Percentiles rank a stretch among this genome's conserved stretches.
These are phyloP conservation scores for Bergia puertoricense DNA, from an alignment of 92 coral and sea anemone species.

Conservation along the genomic window DNA sequence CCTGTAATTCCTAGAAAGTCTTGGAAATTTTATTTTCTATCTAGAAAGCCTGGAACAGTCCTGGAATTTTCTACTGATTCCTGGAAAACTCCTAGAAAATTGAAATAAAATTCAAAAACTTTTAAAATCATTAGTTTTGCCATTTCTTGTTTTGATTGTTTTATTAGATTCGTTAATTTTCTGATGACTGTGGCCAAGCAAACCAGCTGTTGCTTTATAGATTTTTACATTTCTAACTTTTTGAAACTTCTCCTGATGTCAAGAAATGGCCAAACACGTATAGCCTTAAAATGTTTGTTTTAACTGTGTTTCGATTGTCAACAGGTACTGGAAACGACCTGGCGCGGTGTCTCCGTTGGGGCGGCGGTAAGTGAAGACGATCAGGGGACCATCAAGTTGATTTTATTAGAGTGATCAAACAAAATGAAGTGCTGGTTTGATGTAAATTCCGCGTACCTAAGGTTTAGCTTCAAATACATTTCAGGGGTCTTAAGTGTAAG, in stretches of 20 bases:
- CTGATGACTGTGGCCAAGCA: too few relatives aligned
- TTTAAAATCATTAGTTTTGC: too few relatives aligned
- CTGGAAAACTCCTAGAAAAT: too few relatives aligned
- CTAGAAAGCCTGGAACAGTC: too few relatives aligned
- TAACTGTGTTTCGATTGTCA: conserved; percentile 18
- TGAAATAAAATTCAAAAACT: too few relatives aligned
- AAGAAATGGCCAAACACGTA: not conserved
- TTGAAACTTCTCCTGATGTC: not conserved
- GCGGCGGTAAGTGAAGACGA: conserved; percentile 84
- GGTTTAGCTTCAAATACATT: not conserved
- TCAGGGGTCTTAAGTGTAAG: not conserved
- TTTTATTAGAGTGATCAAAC: not conserved
- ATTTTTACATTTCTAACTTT: not conserved
- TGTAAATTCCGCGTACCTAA: not conserved
- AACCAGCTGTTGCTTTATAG: not conserved
- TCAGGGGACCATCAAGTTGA: not conserved
- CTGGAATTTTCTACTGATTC: too few relatives aligned
- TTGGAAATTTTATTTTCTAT: too few relatives aligned
- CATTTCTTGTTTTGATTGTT: too few relatives aligned
- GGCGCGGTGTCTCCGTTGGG: conserved; percentile 94
- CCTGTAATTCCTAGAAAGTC: too few relatives aligned
- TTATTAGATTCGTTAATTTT: too few relatives aligned
- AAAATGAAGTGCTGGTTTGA: not conserved
- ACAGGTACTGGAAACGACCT: conserved; percentile 97
- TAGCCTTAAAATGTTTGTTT: not conserved